Evolutionary conservation across 2,888 invertebrate genomes (phyloP).

Genomic region (Drosophila robusta): DNA sequence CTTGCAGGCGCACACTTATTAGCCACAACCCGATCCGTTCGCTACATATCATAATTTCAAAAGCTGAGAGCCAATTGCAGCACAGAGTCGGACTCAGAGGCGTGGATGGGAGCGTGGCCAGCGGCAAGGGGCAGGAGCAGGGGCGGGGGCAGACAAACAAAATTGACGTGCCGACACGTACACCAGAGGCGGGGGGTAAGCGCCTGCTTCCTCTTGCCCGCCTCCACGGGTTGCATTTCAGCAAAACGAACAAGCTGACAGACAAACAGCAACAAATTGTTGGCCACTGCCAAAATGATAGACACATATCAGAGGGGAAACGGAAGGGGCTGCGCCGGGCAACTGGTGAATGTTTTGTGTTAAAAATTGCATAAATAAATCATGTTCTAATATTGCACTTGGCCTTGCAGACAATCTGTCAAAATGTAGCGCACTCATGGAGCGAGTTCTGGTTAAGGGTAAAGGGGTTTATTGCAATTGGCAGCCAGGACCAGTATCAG

Average conservation of each 20-base stretch:
- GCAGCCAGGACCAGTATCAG: not conserved
- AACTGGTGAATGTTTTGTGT: slow-evolving; percentile 49
- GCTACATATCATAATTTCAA: slow-evolving; percentile 74
- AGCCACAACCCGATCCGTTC: slow-evolving; percentile 42
- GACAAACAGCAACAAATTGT: slow-evolving; percentile 67
- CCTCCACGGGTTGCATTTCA: slow-evolving; percentile 42
- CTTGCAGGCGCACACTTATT: slow-evolving; percentile 55
- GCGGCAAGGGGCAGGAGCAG: not conserved
- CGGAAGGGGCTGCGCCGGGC: slow-evolving; percentile 1
- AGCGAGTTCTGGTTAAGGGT: not conserved
- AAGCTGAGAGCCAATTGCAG: slow-evolving; percentile 26
- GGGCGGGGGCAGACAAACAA: slow-evolving; percentile 64
- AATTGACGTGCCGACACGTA: slow-evolving; percentile 80
- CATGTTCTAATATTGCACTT: slow-evolving; percentile 83
- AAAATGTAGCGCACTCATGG: slow-evolving; percentile 44
- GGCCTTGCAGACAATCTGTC: slow-evolving; percentile 81
- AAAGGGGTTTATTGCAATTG: slow-evolving; percentile 5
- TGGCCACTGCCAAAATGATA: slow-evolving; percentile 71
- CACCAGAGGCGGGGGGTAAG: not conserved
- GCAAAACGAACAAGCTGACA: slow-evolving; percentile 15
- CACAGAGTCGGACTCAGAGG: slow-evolving; percentile 1
- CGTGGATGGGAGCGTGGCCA: slow-evolving; percentile 2
- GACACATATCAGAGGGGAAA: slow-evolving; percentile 56
- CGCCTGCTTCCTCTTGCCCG: not conserved
- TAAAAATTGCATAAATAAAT: slow-evolving; percentile 83